Conservation (phyloP, 2,797 vertebrate genomes). For the Antennarius maculatus region DNA sequence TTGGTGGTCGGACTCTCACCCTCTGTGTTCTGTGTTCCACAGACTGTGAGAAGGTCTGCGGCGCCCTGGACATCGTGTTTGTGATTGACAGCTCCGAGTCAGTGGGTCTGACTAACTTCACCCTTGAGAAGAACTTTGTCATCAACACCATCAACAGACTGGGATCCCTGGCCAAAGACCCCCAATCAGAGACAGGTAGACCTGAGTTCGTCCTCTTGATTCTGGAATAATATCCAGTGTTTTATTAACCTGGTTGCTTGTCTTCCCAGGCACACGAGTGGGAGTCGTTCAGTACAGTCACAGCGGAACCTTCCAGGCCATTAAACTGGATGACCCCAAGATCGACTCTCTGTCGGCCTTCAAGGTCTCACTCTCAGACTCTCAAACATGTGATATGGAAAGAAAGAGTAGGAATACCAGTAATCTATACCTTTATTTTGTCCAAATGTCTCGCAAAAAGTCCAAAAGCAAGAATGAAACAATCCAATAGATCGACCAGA, state of each 20-base stretch:
- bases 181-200: constrained; percentile 87
- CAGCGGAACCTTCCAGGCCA: constrained; percentile 93
- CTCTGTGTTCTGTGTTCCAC: constrained; percentile 33
- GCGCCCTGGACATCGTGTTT: constrained; percentile 96
- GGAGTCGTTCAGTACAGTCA: constrained; percentile 99
- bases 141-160: constrained; percentile 95
- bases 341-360: constrained; percentile 92
- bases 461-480: neutral
- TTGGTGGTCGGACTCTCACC: neutral
- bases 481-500: too few relatives aligned
- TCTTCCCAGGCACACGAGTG: constrained; percentile 88
- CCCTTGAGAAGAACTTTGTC: constrained; percentile 98
- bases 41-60: constrained; percentile 97
- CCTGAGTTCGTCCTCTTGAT: neutral
- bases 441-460: neutral
- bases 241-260: neutral
- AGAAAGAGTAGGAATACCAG: too few relatives aligned
- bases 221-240: neutral
- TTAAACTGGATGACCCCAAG: constrained; percentile 89
- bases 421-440: too few relatives aligned
- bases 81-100: constrained; percentile 99
- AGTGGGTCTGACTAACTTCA: constrained; percentile 97
- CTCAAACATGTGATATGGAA: constrained; percentile 18
- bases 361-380: constrained; percentile 78
- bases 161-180: constrained; percentile 94